phyloP scores from a whole-genome alignment of 2,113 vertebrate genomes.

The Bagarius yarrelli region DNA sequence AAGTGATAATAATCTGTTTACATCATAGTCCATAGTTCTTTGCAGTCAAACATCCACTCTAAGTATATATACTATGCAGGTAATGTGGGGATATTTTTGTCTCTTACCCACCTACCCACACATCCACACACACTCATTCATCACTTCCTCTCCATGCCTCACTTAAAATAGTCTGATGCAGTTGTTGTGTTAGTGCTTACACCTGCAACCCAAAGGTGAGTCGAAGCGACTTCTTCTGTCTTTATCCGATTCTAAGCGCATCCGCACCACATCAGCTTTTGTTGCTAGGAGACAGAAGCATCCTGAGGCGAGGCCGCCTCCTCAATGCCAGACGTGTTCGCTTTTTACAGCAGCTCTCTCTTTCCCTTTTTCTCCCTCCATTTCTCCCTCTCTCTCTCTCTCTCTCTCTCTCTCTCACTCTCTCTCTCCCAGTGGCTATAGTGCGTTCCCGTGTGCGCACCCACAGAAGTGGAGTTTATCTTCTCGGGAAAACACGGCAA shows the following conservation, averaged over 20 bases:
- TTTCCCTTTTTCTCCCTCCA: constrained; percentile 38
- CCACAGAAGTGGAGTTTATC: constrained; percentile 48
- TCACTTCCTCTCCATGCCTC: constrained; percentile 16
- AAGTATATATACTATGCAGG: constrained; percentile 7
- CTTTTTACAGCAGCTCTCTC: constrained; percentile 45
- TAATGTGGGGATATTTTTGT: constrained; percentile 17
- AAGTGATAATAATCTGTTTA: not conserved
- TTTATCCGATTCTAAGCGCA: constrained; percentile 75
- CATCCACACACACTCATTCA: constrained; percentile 15
- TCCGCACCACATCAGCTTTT: constrained; percentile 76
- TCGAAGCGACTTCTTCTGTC: constrained; percentile 70
- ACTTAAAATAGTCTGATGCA: constrained; percentile 41
- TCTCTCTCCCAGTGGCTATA: constrained; percentile 19
- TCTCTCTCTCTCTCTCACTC: constrained; percentile 29
- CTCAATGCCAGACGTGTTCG: constrained; percentile 63
- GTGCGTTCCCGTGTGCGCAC: constrained; percentile 29
- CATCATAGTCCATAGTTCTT: not conserved
- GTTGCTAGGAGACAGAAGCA: constrained; percentile 86
- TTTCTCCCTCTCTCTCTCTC: constrained; percentile 50
- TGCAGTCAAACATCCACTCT: constrained; percentile 1
- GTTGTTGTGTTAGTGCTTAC: constrained; percentile 54
- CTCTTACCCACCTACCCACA: constrained; percentile 13
- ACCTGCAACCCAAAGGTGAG: constrained; percentile 62
- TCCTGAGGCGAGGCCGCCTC: constrained; percentile 72
- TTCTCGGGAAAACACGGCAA: constrained; percentile 32